Percentiles rank a stretch among this genome's conserved stretches.
These are phyloP conservation scores for Callospermophilus lateralis DNA, from an alignment of 2,113 vertebrate species.

Conservation along the genomic window DNA sequence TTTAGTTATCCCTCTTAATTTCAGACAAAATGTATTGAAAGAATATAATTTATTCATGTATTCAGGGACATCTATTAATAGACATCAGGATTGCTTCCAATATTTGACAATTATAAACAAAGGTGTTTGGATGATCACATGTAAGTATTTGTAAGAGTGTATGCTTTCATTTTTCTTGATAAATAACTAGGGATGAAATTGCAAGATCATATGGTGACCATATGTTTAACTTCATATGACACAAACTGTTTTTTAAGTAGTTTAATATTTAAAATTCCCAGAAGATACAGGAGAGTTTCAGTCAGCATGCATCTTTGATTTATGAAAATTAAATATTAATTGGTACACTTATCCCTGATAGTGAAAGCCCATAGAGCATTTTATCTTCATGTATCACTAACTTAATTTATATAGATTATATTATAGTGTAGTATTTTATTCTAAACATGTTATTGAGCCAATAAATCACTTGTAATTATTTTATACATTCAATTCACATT, in stretches of 20 bases:
- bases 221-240: slow-evolving; percentile 12
- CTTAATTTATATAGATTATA: neutral
- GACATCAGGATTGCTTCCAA: neutral
- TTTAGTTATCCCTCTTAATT: neutral
- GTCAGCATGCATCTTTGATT: neutral
- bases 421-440: slow-evolving; percentile 24
- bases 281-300: neutral
- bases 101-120: neutral
- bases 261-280: neutral
- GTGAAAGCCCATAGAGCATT: neutral
- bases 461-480: neutral
- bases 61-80: neutral
- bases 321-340: slow-evolving; percentile 1
- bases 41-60: slow-evolving; percentile 13
- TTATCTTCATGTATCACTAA: neutral
- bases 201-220: neutral
- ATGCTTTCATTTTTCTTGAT: slow-evolving; percentile 41
- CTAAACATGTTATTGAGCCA: neutral
- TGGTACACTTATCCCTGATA: neutral
- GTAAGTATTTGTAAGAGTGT: neutral
- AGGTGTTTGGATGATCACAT: neutral
- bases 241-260: neutral
- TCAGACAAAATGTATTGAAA: neutral
- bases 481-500: neutral
- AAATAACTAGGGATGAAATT: neutral